Evolutionary conservation across 1,140 invertebrate species (phyloP), one percentile per base, ranked within the genome.

Genomic region (Drosophila arizonae): DNA sequence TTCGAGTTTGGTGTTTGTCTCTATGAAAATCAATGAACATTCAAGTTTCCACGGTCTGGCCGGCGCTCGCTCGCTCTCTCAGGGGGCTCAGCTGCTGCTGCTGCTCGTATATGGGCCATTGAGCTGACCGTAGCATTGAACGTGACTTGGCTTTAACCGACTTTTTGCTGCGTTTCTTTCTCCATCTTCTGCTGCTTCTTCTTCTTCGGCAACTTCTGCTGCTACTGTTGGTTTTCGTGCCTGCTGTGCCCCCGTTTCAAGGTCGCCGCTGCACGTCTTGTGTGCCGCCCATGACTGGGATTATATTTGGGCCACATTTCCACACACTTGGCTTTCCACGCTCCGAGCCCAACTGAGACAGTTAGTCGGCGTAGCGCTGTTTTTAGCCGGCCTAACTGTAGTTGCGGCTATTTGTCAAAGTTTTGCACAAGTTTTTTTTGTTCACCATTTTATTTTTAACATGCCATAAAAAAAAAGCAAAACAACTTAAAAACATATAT

Each of bases 1-100:
- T 67, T 66, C 28, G 28, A 30, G 28, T 73, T 67, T 72, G 77
- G 61, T 45, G 64, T 70, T 58, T 72, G 81, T 50, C 69, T 69
- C 36, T 39, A 39, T 69, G 70, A 75, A 85, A 85, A 85, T 85
- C 81, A 85, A 85, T 85, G 86, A 86, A 79, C 75, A 79, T 78
- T 85, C 77, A 72, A 81, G 81, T 70, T 58, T 65, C 66, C 72
- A 72, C 65, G 56, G 54, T 66, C 52, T 50, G 13, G 45, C 11
- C 6, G 57, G 30, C 15, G 13, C 30, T 62, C 41, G 6, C 5
- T 8, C 43, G 48, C 17, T 54, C 33, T 33, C 33, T 33, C 33
- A 8, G 64, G 24, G 15, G 9, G 21, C 36, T 57, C 3, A 13
- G 57, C 30, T 13, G 45, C 24, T 45, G 56, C 11, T 17, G 57